Conservation (phyloP, 2,888 invertebrate genomes). For the Drosophila neonasuta region DNA sequence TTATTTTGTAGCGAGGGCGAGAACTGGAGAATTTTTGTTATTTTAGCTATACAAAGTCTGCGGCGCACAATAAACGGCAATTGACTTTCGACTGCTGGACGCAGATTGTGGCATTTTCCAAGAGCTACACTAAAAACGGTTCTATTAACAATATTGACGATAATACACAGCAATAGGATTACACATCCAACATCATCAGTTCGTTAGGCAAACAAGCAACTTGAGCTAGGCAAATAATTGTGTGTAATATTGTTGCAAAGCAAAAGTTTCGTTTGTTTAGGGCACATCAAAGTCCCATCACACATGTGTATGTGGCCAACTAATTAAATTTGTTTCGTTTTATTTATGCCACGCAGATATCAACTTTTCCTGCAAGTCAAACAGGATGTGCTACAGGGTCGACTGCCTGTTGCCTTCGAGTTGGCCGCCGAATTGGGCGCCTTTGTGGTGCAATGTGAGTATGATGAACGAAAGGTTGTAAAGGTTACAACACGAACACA, state of each 20-base stretch:
- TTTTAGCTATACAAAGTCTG: constrained; percentile 78
- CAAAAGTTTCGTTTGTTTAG: constrained; percentile 53
- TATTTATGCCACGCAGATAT: constrained; percentile 88
- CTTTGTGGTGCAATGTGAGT: constrained; percentile 94
- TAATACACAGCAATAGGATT: constrained; percentile 15
- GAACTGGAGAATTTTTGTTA: constrained; percentile 62
- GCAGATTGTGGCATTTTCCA: constrained; percentile 14
- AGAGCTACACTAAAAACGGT: constrained; percentile 7
- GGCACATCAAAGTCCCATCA: constrained; percentile 44
- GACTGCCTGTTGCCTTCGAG: constrained; percentile 95
- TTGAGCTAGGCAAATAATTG: constrained; percentile 47
- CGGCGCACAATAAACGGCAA: constrained; percentile 71
- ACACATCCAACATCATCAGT: background rate
- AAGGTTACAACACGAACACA: background rate
- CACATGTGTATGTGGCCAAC: constrained; percentile 21
- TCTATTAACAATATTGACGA: constrained; percentile 40
- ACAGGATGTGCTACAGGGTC: constrained; percentile 96
- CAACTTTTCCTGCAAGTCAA: constrained; percentile 98
- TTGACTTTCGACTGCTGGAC: constrained; percentile 39
- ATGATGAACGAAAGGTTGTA: background rate
- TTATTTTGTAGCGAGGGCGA: constrained; percentile 51
- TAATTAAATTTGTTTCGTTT: constrained; percentile 62
- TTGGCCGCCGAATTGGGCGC: constrained; percentile 95
- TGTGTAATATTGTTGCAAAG: constrained; percentile 58
- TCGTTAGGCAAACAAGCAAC: background rate